Conservation (phyloP, 2,888 invertebrate species). For the Nysson spinosus region DNA sequence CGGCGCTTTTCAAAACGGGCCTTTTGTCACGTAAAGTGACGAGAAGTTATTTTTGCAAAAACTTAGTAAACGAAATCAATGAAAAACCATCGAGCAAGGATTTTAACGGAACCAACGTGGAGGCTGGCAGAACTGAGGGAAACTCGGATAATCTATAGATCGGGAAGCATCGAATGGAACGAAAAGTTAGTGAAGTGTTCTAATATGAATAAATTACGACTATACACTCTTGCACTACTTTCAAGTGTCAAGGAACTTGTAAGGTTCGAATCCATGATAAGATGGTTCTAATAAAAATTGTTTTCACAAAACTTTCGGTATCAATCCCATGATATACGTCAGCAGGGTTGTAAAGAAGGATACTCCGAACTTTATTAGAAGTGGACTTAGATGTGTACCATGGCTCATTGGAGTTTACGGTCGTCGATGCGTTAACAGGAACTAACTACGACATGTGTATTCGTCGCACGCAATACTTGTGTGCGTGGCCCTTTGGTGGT, state of each 20-base stretch:
- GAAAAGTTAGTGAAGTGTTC: constrained; percentile 12
- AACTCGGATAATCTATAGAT: constrained; percentile 15
- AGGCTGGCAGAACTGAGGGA: background rate
- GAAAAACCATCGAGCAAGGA: constrained; percentile 29
- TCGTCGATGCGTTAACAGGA: constrained; percentile 31
- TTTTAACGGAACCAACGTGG: constrained; percentile 1
- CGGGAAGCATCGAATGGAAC: constrained; percentile 12
- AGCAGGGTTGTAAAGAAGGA: constrained; percentile 4
- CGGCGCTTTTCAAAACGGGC: constrained; percentile 47
- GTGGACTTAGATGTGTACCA: constrained; percentile 6
- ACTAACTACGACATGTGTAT: constrained; percentile 37
- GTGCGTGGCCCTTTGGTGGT: constrained; percentile 34
- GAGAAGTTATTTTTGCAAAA: constrained; percentile 53
- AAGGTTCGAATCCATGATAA: too few species aligned
- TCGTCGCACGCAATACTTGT: constrained; percentile 37
- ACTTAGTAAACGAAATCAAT: constrained; percentile 34
- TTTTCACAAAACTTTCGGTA: background rate
- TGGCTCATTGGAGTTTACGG: constrained; percentile 23
- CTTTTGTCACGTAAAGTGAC: constrained; percentile 52
- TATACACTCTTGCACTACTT: too few species aligned
- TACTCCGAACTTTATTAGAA: constrained; percentile 2
- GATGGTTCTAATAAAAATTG: too few species aligned
- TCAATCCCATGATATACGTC: background rate
- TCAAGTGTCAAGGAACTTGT: too few species aligned
- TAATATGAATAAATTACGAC: constrained; percentile 24